phyloP scores from a whole-genome alignment of 2,797 vertebrate genomes.

The Nyctibius grandis region DNA sequence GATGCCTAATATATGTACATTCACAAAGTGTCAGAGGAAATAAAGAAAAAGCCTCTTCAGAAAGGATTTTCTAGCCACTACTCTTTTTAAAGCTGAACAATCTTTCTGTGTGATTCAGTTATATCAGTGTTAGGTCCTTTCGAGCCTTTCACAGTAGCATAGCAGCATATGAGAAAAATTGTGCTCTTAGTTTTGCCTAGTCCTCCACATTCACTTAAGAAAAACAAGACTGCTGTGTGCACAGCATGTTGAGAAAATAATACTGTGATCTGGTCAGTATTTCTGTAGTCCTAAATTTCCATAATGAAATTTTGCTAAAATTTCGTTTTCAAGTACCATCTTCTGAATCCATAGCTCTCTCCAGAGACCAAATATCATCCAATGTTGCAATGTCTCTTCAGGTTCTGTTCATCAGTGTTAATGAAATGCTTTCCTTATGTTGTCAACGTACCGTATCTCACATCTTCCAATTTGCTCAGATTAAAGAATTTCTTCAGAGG shows the following conservation, averaged over 20 bases:
- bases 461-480: conserved; percentile 84
- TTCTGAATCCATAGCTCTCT: background rate
- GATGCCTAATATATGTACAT: background rate
- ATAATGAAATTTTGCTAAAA: background rate
- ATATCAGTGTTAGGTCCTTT: background rate
- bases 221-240: background rate
- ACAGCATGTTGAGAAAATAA: background rate
- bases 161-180: background rate
- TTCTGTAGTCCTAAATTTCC: background rate
- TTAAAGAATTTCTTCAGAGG: conserved; percentile 88
- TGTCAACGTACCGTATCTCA: conserved; percentile 85
- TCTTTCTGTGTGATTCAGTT: background rate
- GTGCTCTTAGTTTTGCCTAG: background rate
- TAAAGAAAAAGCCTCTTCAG: background rate
- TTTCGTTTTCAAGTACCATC: background rate
- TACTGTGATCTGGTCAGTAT: background rate
- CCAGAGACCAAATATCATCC: background rate
- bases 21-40: background rate
- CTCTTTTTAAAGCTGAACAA: background rate
- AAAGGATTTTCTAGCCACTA: background rate
- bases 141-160: background rate
- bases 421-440: background rate
- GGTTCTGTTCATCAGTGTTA: background rate
- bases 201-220: background rate
- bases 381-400: background rate